Percentiles rank a stretch among this genome's conserved stretches.
These are phyloP conservation scores for Diadophis punctatus DNA, from an alignment of 2,113 vertebrate species.

Conservation along the genomic window DNA sequence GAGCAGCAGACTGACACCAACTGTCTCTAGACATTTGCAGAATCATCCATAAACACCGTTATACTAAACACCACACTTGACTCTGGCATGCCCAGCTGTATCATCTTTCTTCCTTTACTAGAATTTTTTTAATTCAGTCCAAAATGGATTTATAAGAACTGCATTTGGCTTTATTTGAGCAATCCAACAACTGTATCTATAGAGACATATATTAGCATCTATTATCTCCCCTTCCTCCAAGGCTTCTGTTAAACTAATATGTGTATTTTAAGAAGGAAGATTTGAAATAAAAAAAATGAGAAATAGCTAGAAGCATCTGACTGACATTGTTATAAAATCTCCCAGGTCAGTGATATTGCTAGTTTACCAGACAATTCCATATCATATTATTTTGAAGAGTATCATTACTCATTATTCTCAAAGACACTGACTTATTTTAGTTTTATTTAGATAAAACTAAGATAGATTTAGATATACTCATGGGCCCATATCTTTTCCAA, in stretches of 20 bases:
- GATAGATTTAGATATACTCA: neutral
- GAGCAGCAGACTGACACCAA: neutral
- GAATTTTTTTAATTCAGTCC: neutral
- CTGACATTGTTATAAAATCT: neutral
- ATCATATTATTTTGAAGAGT: neutral
- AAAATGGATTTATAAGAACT: neutral
- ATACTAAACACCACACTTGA: neutral
- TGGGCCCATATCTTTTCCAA: neutral
- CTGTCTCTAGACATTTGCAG: neutral
- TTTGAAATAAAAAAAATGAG: neutral
- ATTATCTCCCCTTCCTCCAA: neutral
- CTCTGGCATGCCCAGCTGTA: neutral
- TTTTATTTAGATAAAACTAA: neutral
- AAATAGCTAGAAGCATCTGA: neutral
- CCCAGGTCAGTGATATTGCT: neutral
- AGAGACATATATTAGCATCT: neutral
- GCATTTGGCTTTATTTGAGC: neutral
- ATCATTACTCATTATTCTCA: neutral
- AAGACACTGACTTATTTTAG: neutral
- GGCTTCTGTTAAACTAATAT: neutral
- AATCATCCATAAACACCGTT: neutral
- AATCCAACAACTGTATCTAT: neutral
- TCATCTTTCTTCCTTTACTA: neutral
- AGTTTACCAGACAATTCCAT: neutral
- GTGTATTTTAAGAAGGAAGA: neutral